Percentiles rank a stretch among this genome's conserved stretches.
These are phyloP conservation scores for Rhynchonycteris naso DNA, from an alignment of 2,797 vertebrate species.

Conservation along the genomic window DNA sequence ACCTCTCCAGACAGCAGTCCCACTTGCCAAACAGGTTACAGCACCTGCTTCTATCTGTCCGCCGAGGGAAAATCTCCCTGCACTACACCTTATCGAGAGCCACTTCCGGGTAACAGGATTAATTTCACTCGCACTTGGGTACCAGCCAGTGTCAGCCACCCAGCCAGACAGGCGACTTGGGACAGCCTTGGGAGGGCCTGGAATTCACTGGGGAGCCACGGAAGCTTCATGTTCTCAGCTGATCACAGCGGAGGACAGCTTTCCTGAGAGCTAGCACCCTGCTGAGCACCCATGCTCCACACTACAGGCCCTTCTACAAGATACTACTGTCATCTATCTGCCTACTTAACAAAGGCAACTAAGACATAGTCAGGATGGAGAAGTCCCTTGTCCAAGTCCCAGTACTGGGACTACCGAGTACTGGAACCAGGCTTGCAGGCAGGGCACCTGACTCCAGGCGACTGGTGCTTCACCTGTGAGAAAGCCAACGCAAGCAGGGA, in stretches of 20 bases:
- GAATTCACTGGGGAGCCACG: not conserved
- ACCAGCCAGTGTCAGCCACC: not conserved
- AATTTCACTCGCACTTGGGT: constrained; percentile 34
- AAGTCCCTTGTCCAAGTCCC: not conserved
- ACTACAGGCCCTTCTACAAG: not conserved
- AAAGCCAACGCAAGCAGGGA: not conserved
- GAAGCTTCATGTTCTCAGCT: not conserved
- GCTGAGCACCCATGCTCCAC: not conserved
- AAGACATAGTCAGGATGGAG: not conserved
- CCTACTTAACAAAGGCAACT: not conserved
- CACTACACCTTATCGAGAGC: constrained; percentile 42
- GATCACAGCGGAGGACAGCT: no score
- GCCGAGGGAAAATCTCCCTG: constrained; percentile 37
- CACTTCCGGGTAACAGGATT: constrained; percentile 72
- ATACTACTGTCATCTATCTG: not conserved
- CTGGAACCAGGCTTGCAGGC: not conserved
- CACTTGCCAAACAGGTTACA: not conserved
- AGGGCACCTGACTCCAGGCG: not conserved
- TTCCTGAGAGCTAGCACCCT: not conserved
- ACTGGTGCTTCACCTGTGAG: not conserved
- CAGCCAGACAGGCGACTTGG: not conserved
- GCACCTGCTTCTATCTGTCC: not conserved
- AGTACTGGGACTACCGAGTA: not conserved
- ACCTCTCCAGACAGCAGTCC: constrained; percentile 31
- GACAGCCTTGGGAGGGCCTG: rapidly evolving